Conservation (phyloP, 2,113 vertebrate genomes). For the Alligator sinensis region DNA sequence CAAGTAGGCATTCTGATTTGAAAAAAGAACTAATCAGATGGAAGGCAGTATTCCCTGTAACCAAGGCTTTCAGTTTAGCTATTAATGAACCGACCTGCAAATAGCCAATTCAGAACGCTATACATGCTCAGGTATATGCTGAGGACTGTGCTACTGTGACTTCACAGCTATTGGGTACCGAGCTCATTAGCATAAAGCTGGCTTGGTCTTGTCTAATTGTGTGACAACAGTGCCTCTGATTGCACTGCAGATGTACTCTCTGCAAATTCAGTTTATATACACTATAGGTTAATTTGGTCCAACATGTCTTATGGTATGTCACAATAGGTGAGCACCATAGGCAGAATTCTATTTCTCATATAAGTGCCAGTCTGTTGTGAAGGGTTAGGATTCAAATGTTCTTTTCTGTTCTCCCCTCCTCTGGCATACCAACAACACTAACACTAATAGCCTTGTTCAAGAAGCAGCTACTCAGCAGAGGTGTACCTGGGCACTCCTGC, state of each 20-base stretch:
- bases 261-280: neutral
- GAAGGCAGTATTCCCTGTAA: neutral
- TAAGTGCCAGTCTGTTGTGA: too few species aligned
- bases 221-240: too few species aligned
- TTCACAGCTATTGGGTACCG: too few species aligned
- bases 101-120: too few species aligned
- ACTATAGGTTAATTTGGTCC: neutral
- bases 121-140: too few species aligned
- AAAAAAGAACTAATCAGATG: neutral
- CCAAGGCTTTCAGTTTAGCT: neutral
- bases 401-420: slow-evolving; percentile 14
- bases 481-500: too few species aligned
- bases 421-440: neutral
- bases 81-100: neutral
- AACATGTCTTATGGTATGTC: neutral
- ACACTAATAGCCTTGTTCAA: neutral
- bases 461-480: neutral
- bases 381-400: slow-evolving; percentile 1
- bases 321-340: neutral
- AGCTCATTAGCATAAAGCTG: too few species aligned
- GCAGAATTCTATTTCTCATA: too few species aligned
- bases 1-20: slow-evolving; percentile 28
- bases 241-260: too few species aligned
- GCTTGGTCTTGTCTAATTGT: too few species aligned
- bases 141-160: too few species aligned